Evolutionary conservation across 2,797 vertebrate genomes (phyloP), one percentile per base, ranked within the genome.

Genomic region (Coccyzus lansbergi): DNA sequence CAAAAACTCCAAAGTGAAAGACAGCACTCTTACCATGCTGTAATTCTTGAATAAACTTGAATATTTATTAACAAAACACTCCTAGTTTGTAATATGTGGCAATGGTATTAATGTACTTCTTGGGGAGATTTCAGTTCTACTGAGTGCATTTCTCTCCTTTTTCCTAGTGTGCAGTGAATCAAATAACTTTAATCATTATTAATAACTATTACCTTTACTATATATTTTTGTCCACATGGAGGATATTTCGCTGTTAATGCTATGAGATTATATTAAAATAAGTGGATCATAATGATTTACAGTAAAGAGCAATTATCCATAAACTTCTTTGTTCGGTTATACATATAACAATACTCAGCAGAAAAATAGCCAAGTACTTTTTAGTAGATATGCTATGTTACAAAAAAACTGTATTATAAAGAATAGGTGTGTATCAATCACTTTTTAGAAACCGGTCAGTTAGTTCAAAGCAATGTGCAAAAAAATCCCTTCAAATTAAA

Each of bases 231-330:
- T 98, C 84, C 98, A 97, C 10, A 98, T 95, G 6, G 98, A 97
- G 67, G 98, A 98, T 83, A 98, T 98, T 92, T 98, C 98, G 53
- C 98, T 97, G 81, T 98, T 98, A 19, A 98, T 97, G 97, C 97
- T 98, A 83, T 59, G 26, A 92, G 65, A 26, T 38, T 49, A 38
- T 31, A 55, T 48, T 64, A 44, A 84, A 79, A 64, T 69, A 75
- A 67, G 12, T 13, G 5, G 29, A 55, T 60, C 9, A 4, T 46
- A 51, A 68, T 34, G 8, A 65, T 65, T 91, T 90, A 68, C 24
- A 40, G 4, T 16, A 34, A 78, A 83, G 19, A 56, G 44, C 19
- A 88, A 60, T 63, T 76, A 67, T 53, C 48, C 31, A 86, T 56
- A 21, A 18, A 84, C 67, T 86, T 88, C 36, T 55, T 1, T 55